Evolutionary conservation across 2,888 invertebrate genomes (phyloP), one percentile per base, ranked within the genome.

Genomic region (Euplagia quadripunctaria): DNA sequence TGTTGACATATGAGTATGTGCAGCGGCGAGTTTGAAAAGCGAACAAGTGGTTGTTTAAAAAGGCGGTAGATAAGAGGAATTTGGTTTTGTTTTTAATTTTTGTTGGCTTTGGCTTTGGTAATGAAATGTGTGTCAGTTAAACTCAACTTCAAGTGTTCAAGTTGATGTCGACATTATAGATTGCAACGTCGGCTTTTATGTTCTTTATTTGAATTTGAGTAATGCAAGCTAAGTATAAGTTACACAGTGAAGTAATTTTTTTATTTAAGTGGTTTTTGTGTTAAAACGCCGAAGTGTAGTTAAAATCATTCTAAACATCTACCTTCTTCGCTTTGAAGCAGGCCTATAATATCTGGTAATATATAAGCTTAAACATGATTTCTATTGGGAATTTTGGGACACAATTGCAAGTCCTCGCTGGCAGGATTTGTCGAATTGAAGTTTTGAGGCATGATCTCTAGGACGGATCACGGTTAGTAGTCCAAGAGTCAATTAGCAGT

Each of bases 1-100:
- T 82, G 81, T 85, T 85, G 84, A 85, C 82, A 81, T 67, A 76
- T 85, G 84, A 75, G 80, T 73, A 64, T 67, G 43, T 64, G 51
- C 66, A 64, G 71, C 71, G 69, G 75, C 78, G 76, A 74, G 76
- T 78, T 75, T 80, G 69, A 75, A 81, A 80, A 81, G 75, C 76
- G 78, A 72, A 75, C 77, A 79, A 81, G 81, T 81, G 83, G 78
- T 70, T 70, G 64, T 74, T 75, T 73, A 75, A 78, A 82, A 78
- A 83, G 82, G 75, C 82, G 77, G 79, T 70, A 84, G 84, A 84
- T 85, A 85, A 78, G 73, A 68, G 16, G 66, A 72, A 77, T 72
- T 80, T 70, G 79, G 71, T 77, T 80, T 79, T 78, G 68, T 73
- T 80, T 82, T 73, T 77, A 70, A 76, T 77, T 70, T 73, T 42